Conservation (phyloP, 2,888 invertebrate genomes). For the Ctenicera cuprea region DNA sequence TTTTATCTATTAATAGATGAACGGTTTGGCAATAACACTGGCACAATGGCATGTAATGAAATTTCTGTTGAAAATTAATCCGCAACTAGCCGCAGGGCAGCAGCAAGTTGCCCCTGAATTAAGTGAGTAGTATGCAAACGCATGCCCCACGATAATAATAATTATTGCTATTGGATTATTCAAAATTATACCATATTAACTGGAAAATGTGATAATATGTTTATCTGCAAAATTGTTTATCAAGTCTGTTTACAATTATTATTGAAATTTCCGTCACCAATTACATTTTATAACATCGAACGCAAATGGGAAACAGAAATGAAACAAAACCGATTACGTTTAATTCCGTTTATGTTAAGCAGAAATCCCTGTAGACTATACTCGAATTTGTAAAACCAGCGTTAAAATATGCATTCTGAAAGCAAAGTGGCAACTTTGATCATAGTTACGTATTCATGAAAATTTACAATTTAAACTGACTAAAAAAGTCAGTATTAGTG, state of each 20-base stretch:
- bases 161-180: conserved; percentile 7
- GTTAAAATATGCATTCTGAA: neutral
- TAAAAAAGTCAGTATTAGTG: no score
- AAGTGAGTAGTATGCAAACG: conserved; percentile 24
- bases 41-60: conserved; percentile 19
- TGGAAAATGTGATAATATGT: conserved; percentile 2
- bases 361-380: neutral
- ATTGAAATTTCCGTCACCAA: neutral
- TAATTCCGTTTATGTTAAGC: neutral
- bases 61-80: conserved; percentile 9
- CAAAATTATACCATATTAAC: neutral
- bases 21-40: neutral
- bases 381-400: neutral
- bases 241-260: neutral
- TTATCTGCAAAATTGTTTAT: conserved; percentile 9
- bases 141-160: conserved; percentile 8
- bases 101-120: conserved; percentile 1
- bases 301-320: neutral
- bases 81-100: conserved; percentile 6
- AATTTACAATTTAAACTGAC: no score
- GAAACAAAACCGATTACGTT: neutral
- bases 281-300: neutral
- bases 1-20: no score
- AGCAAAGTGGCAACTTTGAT: no score
- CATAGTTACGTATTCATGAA: no score